Base-by-base conservation (phyloP, 1,140 invertebrate genomes). In the Druon quercuslanigerum region DNA sequence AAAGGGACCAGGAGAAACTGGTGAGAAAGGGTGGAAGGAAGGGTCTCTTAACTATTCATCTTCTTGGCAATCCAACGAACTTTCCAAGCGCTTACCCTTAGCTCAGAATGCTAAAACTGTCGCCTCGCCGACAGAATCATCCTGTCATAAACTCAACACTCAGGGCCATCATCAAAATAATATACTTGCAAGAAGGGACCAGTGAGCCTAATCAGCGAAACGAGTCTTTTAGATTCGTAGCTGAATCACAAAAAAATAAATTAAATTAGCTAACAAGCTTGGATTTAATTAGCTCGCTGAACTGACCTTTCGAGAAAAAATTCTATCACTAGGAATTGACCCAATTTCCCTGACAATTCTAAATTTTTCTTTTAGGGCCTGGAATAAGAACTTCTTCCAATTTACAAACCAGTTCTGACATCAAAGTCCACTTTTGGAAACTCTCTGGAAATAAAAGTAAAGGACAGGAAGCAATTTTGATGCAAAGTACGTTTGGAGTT, bases 31-130 rank as follows among this genome's bases (percentile, higher is more conserved):
- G 60, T 40, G n/a, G 60, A 66, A 74, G n/a, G 60, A 66, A 74
- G 54, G 46, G n/a, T 76, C 80, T 71, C 71, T 82, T 82, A 83
- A 83, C 80, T 88, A 88, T 87, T 87, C 83, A 86, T 88, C 83
- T 84, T 87, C 75, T 46, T 70, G 79, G 71, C 72, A 76, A 85
- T 86, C 57, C 80, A 76, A 81, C 81, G 83, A 86, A 87, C 84
- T 87, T 86, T 85, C 60, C 73, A 56, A 46, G 46, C 70, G 57
- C 51, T 72, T 79, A 74, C 74, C 71, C 60, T 14, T 20, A 20
- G 1, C 60, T 14, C 5, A 66, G 52, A 79, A 85, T 84, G 73
- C 79, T 83, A 81, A 85, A 82, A 83, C 56, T 85, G 77, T 82
- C 57, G 57, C 73, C 76, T 82, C 57, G 57, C 73, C 52, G 52